Evolutionary conservation across 2,113 vertebrate species (phyloP), one percentile per base, ranked within the genome.

Genomic region (Lepidiolamprologus cunningtoni): DNA sequence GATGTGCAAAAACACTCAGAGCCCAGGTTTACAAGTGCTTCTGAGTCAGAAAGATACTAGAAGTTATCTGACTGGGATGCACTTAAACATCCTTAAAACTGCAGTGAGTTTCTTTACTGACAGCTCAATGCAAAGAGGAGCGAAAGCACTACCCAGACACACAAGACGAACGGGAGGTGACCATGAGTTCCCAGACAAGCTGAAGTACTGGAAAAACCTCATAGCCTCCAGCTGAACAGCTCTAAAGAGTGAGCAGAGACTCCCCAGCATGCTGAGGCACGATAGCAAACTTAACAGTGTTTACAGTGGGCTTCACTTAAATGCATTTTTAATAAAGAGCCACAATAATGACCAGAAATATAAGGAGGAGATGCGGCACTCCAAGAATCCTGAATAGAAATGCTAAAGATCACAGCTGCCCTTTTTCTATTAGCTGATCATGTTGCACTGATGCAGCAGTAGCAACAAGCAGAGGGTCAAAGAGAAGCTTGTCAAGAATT

Each of bases 271-370:
- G 42, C 71, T 31, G 23, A 50, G 71, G 23, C 23, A 19, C 3
- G 0, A 31, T 19, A 31, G 9, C 23, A 50, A 31, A 0, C 14
- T 5, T 76, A 47, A 28, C 3, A 47, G 42, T 19, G 42, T 76
- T 76, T 76, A 50, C 1, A 1, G 9, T 28, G 14, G 0, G 40
- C 13, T 45, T 76, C 68, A 45, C 68, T 28, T 19, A 45, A 26
- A 47, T 10, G 2, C 5, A 3, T 47, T 76, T 76, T 28, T 19
- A 76, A 50, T 76, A 76, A 28, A 31, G 4, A 47, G 16, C 0
- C 6, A 78, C 16, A 50, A 19, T 19, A 78, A 47, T 78, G 71
- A 2, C 0, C 42, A 76, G 40, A 28, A 47, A 76, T 76, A 76
- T 47, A 76, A 45, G 13, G 66, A 2, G 8, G n/a, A 26, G 66